Conservation (phyloP, 2,888 invertebrate genomes). For the Pteria penguin region DNA sequence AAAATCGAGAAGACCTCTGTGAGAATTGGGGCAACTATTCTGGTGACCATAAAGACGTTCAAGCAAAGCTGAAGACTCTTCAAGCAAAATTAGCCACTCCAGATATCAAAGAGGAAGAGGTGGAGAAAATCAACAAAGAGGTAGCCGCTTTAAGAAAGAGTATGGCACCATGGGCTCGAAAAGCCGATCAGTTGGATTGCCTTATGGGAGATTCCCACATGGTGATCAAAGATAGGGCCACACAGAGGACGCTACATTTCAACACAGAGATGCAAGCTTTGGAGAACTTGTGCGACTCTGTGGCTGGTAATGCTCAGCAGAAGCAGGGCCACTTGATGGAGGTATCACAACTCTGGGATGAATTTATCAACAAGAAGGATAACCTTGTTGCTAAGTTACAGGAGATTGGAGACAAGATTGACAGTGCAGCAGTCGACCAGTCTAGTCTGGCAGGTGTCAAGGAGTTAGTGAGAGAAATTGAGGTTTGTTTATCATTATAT, state of each 20-base stretch:
- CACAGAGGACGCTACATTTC: constrained; percentile 75
- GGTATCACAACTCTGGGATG: constrained; percentile 85
- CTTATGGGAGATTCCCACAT: constrained; percentile 72
- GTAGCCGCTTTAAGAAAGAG: constrained; percentile 84
- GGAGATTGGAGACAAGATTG: constrained; percentile 63
- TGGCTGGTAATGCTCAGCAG: constrained; percentile 62
- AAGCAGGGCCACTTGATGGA: constrained; percentile 79
- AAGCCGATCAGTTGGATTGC: constrained; percentile 70
- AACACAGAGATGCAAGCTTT: constrained; percentile 71
- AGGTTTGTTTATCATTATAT: constrained; percentile 68
- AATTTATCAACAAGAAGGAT: constrained; percentile 88
- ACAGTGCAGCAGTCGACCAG: constrained; percentile 52
- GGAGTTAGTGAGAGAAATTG: constrained; percentile 70
- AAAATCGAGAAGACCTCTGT: constrained; percentile 74
- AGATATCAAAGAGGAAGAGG: constrained; percentile 85
- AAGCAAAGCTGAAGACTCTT: constrained; percentile 88
- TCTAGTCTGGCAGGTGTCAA: constrained; percentile 69
- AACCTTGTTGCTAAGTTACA: constrained; percentile 79
- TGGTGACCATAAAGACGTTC: constrained; percentile 90
- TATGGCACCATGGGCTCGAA: constrained; percentile 66
- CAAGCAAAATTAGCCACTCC: constrained; percentile 90
- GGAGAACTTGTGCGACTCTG: constrained; percentile 65
- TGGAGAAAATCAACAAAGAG: constrained; percentile 86
- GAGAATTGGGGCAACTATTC: constrained; percentile 87
- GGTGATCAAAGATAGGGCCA: constrained; percentile 73